A percentile compares a stretch with the other conserved stretches of the same genome.
These are phyloP conservation scores for Ephydatia muelleri DNA, from an alignment of 37 sponge, comb jelly and placozoan genomes.

Conservation along the genomic window DNA sequence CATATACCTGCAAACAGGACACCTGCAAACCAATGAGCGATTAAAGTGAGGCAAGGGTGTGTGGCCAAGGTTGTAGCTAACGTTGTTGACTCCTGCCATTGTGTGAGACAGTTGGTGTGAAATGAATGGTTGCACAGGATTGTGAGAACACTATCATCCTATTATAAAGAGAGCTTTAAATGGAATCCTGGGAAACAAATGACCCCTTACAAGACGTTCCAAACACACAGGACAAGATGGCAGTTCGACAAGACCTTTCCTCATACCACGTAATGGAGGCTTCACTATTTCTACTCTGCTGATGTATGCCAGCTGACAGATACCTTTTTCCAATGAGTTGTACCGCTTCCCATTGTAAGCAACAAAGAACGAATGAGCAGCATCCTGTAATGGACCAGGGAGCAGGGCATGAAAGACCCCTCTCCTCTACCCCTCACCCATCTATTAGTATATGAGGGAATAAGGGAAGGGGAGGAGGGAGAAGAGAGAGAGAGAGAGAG, in stretches of 20 bases:
- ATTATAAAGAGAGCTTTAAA: neutral
- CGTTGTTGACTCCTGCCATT: slow-evolving; percentile 88
- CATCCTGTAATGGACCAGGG: neutral
- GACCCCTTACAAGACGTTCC: slow-evolving; percentile 70
- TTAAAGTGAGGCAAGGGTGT: neutral
- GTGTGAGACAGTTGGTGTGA: slow-evolving; percentile 85
- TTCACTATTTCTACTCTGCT: slow-evolving; percentile 56
- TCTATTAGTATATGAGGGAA: neutral
- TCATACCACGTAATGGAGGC: neutral
- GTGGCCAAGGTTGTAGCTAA: slow-evolving; percentile 31
- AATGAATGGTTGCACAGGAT: slow-evolving; percentile 97
- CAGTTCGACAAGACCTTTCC: slow-evolving; percentile 74
- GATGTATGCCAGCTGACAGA: slow-evolving; percentile 70
- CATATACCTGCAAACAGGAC: slow-evolving; percentile 83
- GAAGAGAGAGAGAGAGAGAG: no score
- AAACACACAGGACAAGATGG: slow-evolving; percentile 97
- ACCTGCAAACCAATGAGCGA: slow-evolving; percentile 23
- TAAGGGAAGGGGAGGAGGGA: no score
- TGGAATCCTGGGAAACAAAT: neutral
- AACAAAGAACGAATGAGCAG: slow-evolving; percentile 60
- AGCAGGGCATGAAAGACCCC: no score
- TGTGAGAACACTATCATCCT: slow-evolving; percentile 94
- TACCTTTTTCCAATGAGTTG: slow-evolving; percentile 70
- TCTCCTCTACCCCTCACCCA: no score
- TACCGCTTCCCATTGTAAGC: slow-evolving; percentile 64